These are phyloP conservation scores for Oncorhynchus masou DNA, from an alignment of 2,113 vertebrate genomes.

Conservation along the genomic window DNA sequence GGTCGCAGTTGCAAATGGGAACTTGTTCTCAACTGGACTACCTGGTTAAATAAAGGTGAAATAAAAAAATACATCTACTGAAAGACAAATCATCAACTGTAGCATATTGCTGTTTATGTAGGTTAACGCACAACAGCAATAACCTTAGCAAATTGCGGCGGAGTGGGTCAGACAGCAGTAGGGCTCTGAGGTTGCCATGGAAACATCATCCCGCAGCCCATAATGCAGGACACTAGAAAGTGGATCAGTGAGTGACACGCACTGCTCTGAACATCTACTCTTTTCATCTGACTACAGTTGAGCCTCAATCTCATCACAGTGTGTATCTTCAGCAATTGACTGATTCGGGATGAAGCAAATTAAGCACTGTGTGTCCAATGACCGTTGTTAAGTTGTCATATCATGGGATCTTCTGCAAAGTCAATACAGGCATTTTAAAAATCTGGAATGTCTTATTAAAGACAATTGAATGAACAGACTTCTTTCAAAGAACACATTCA, in stretches of 20 bases:
- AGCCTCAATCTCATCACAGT: not conserved
- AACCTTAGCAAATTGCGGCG: not conserved
- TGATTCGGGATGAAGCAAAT: not conserved
- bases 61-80: too few relatives aligned
- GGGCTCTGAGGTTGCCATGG: constrained; percentile 30
- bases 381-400: not conserved
- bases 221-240: not conserved
- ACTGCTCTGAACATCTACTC: not conserved
- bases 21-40: too few relatives aligned
- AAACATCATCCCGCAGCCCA: not conserved
- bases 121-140: constrained; percentile 4
- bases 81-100: not conserved
- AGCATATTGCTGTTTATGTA: not conserved
- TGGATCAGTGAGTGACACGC: not conserved
- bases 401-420: too few relatives aligned
- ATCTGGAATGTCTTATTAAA: too few relatives aligned
- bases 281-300: not conserved
- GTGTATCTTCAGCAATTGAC: not conserved
- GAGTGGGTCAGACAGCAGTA: not conserved
- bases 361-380: not conserved
- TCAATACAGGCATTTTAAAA: too few relatives aligned
- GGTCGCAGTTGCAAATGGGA: too few relatives aligned
- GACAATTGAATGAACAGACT: not conserved
- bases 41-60: too few relatives aligned
- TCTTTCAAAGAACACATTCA: not conserved